These are phyloP conservation scores for Sterrhoptilus dennistouni DNA, from an alignment of 2,113 vertebrate genomes.

Conservation along the genomic window DNA sequence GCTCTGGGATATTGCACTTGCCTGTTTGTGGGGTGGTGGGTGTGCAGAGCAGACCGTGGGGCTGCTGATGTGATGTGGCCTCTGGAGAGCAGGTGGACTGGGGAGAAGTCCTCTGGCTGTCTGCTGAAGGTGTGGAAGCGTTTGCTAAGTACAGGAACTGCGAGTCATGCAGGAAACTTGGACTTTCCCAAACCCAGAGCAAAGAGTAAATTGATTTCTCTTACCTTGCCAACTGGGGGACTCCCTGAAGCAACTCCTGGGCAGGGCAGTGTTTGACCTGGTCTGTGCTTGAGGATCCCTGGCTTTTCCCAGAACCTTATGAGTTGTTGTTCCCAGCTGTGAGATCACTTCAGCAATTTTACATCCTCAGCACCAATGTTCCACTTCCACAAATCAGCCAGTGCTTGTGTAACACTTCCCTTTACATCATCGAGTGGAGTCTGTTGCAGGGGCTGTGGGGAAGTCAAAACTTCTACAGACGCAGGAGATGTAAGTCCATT, in stretches of 20 bases:
- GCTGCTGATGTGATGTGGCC: accelerated
- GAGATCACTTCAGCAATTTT: too few species aligned
- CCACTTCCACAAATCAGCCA: too few species aligned
- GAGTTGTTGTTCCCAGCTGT: too few species aligned
- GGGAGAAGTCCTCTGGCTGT: neutral
- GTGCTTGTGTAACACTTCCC: too few species aligned
- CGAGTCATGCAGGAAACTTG: neutral
- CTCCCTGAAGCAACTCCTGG: too few species aligned
- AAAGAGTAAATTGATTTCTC: neutral
- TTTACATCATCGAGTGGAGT: too few species aligned
- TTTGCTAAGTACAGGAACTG: neutral
- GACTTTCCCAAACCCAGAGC: neutral
- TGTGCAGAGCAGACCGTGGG: accelerated
- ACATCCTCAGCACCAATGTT: too few species aligned
- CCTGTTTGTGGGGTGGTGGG: neutral
- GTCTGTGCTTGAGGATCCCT: too few species aligned
- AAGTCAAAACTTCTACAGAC: neutral
- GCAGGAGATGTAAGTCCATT: neutral
- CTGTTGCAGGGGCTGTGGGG: too few species aligned
- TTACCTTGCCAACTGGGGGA: too few species aligned
- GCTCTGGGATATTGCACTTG: neutral
- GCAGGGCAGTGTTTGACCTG: too few species aligned
- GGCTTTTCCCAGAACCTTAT: too few species aligned
- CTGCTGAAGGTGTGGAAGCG: neutral
- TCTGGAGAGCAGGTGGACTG: neutral